These are phyloP conservation scores for Zaprionus vittiger DNA, from an alignment of 1,140 invertebrate genomes.

Conservation along the genomic window DNA sequence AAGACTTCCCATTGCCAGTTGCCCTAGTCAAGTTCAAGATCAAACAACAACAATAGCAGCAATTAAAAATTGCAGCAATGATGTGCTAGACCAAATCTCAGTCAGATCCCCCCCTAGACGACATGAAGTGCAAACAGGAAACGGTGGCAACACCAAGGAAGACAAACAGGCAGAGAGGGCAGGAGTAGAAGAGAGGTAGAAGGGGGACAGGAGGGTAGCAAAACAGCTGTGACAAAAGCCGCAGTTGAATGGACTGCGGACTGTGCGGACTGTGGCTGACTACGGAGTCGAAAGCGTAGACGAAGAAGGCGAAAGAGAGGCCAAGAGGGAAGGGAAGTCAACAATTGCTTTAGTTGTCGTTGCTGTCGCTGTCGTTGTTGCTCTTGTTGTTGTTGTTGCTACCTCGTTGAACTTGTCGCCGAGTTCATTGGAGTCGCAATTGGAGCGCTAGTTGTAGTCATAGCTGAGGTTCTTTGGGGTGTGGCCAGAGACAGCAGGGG, in stretches of 20 bases:
- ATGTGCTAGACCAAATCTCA: constrained; percentile 24
- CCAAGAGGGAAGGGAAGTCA: constrained; percentile 16
- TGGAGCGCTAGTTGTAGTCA: constrained; percentile 22
- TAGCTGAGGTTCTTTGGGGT: constrained; percentile 1
- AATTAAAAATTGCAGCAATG: constrained; percentile 31
- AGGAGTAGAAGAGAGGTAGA: not conserved
- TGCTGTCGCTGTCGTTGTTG: constrained; percentile 21
- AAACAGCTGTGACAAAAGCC: constrained; percentile 68
- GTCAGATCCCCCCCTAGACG: not conserved
- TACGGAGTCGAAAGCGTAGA: constrained; percentile 3
- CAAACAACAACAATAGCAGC: constrained; percentile 12
- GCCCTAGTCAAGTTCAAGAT: constrained; percentile 23
- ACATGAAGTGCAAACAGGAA: constrained; percentile 33
- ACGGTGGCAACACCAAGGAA: constrained; percentile 43
- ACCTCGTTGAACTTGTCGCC: constrained; percentile 69
- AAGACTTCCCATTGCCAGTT: not conserved
- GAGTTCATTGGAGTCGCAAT: constrained; percentile 66
- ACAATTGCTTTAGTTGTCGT: constrained; percentile 42
- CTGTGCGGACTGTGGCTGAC: constrained; percentile 21
- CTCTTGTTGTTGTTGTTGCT: constrained; percentile 35
- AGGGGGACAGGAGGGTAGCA: not conserved
- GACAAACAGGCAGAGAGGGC: constrained; percentile 39
- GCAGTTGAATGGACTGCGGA: constrained; percentile 73
- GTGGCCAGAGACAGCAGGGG: not conserved
- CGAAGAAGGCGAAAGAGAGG: constrained; percentile 8